Evolutionary conservation across 2,888 invertebrate species (phyloP), one percentile per base, ranked within the genome.

Genomic region (Rhodophaea formosa): DNA sequence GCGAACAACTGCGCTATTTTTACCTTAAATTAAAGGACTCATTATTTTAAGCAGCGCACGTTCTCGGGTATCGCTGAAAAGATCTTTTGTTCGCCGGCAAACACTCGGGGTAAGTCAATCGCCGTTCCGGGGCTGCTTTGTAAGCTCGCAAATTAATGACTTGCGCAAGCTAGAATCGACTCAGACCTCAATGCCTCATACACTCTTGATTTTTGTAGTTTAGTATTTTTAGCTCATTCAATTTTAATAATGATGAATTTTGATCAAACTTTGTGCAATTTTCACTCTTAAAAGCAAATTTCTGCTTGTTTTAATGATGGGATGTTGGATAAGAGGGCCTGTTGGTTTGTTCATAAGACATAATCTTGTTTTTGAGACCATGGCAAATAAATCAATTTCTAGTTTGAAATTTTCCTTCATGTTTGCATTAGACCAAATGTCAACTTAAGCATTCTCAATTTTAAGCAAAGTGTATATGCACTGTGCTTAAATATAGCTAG

Each of bases 101-200:
- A 87, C 84, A 86, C 86, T 88, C 77, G 79, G 81, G 78, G 74
- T 5, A 76, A 89, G 88, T 89, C 90, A 88, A 88, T 90, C 86
- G 82, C 64, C 68, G 69, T 67, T 64, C 70, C 72, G 39, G n/a
- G 74, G 76, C 73, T 78, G 80, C 87, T 86, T 88, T 88, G 79
- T 80, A 79, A 73, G 68, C 72, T 79, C 77, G 80, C 80, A 89
- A 90, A 88, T 89, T 90, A 89, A 89, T 85, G 90, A 85, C 77
- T 81, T 35, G 10, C 68, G 67, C 66, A 68, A 74, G 70, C 63
- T 66, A 74, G 78, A 77, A 75, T 80, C 75, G 77, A 74, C 76
- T 80, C 84, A 75, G 79, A 72, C 72, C 72, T 71, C 69, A 70
- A 75, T 79, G 73, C 72, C 72, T 71, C 69, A 70, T 76, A 73